Evolutionary conservation across 2,888 invertebrate genomes (phyloP).

Genomic region (Xylota segnis): DNA sequence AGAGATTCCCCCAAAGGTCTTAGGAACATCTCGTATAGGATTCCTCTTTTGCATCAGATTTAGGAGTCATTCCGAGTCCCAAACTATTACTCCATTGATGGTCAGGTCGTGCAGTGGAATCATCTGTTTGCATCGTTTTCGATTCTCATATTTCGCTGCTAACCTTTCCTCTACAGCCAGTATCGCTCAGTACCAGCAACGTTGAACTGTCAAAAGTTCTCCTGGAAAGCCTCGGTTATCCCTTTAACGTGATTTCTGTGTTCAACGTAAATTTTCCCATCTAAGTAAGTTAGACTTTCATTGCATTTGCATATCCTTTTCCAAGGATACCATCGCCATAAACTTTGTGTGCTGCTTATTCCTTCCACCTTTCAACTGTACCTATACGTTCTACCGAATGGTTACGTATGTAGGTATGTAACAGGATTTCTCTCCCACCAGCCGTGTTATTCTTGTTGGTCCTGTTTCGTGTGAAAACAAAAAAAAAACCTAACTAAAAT

Average conservation of each 20-base stretch:
- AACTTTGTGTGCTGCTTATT: slow-evolving; percentile 23
- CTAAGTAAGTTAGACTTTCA: slow-evolving; percentile 43
- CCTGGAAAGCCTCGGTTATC: background rate
- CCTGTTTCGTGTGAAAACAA: background rate
- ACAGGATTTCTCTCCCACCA: slow-evolving; percentile 3
- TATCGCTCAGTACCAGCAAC: no score
- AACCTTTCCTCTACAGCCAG: no score
- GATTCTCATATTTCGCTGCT: no score
- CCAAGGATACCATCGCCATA: slow-evolving; percentile 9
- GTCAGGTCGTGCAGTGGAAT: no score
- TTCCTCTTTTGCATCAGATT: no score
- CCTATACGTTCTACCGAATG: slow-evolving; percentile 36
- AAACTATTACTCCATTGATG: no score
- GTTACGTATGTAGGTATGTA: background rate
- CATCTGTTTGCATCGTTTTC: no score
- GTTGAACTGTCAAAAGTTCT: background rate
- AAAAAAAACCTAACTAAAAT: slow-evolving; percentile 7
- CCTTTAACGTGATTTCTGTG: background rate
- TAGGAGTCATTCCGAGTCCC: no score
- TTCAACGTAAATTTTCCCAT: slow-evolving; percentile 18
- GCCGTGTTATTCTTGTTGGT: slow-evolving; percentile 24
- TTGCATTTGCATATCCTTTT: slow-evolving; percentile 42
- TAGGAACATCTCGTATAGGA: no score
- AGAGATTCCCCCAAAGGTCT: no score
- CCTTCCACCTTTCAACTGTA: slow-evolving; percentile 50